Percentiles rank a stretch among this genome's conserved stretches.
Evolutionary conservation across 1,140 invertebrate genomes (phyloP).

Genomic region (Hypsibius dujardini): DNA sequence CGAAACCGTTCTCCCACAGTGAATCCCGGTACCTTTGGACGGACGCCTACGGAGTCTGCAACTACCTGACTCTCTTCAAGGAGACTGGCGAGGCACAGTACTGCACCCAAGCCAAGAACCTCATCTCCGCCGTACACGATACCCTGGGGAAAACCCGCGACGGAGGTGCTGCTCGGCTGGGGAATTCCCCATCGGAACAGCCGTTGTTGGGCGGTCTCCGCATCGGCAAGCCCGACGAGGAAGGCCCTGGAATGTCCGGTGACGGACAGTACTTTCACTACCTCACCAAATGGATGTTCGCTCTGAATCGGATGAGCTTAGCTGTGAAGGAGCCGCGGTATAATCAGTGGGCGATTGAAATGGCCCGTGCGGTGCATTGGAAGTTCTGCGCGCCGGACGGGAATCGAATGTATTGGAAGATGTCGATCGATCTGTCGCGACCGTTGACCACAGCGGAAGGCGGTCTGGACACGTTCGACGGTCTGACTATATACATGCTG

Average conservation of each 20-base stretch:
- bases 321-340: constrained; percentile 17
- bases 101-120: background rate
- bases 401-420: constrained; percentile 22
- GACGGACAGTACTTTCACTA: constrained; percentile 24
- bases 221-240: background rate
- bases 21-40: background rate
- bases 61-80: background rate
- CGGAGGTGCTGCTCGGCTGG: background rate
- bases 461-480: background rate
- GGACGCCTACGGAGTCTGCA: constrained; percentile 2
- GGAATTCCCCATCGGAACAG: background rate
- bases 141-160: background rate
- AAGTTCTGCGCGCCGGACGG: constrained; percentile 15
- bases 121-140: background rate
- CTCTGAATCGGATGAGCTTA: constrained; percentile 20
- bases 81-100: background rate
- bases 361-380: constrained; percentile 20
- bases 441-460: constrained; percentile 8
- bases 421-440: constrained; percentile 21
- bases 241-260: constrained; percentile 13
- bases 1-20: no score
- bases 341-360: constrained; percentile 19
- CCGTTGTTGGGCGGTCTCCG: background rate
- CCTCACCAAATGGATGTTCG: constrained; percentile 23
- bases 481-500: background rate